A percentile compares a stretch with the other conserved stretches of the same genome.
These are phyloP conservation scores for Suricata suricatta DNA, from an alignment of 2,113 vertebrate species.

Conservation along the genomic window DNA sequence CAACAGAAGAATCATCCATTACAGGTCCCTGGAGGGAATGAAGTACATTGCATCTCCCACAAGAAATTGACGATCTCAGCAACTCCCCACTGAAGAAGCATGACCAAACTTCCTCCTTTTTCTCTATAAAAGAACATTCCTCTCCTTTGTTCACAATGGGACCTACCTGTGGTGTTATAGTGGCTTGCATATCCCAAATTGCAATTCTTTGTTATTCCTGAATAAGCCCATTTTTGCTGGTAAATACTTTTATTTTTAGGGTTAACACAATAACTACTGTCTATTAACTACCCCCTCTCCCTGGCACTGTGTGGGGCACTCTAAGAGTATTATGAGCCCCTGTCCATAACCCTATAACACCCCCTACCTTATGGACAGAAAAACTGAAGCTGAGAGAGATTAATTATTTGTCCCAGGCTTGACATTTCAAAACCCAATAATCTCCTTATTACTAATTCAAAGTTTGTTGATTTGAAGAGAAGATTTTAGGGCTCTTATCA, in stretches of 20 bases:
- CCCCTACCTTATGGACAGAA: background rate
- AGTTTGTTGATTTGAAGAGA: background rate
- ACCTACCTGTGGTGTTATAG: background rate
- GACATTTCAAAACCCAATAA: background rate
- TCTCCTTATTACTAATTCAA: background rate
- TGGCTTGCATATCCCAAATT: background rate
- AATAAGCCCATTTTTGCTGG: background rate
- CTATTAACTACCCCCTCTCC: too few species aligned
- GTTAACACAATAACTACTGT: background rate
- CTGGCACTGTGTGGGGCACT: too few species aligned
- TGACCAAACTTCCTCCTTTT: background rate
- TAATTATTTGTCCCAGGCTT: background rate
- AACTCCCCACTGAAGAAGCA: background rate
- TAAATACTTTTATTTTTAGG: background rate
- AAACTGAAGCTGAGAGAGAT: background rate
- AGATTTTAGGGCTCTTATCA: background rate
- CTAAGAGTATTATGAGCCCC: accelerated
- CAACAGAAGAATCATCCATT: background rate
- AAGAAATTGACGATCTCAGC: background rate
- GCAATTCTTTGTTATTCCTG: background rate
- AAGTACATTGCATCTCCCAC: background rate
- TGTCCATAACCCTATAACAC: background rate
- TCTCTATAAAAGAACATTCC: background rate
- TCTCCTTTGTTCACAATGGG: background rate
- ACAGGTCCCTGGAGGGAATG: background rate